A percentile compares a stretch with the other conserved stretches of the same genome.
Conservation (phyloP, 35 echinoderm and acorn worm species). For the Amphiura filiformis region DNA sequence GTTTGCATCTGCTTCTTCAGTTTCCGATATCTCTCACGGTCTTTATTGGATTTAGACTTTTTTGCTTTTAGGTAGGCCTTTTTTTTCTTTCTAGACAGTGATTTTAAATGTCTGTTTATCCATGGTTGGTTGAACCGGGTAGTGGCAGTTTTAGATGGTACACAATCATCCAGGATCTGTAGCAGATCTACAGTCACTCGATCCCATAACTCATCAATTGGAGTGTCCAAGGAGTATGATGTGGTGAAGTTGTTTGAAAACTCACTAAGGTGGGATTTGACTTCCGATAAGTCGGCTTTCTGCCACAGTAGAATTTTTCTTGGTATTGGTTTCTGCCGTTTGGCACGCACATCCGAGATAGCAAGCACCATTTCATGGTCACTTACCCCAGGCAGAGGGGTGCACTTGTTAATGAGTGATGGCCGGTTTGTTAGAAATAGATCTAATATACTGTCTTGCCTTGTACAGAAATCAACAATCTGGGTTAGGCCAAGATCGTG, state of each 20-base stretch:
- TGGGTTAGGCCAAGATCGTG: slow-evolving; percentile 33
- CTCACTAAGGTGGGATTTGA: not conserved
- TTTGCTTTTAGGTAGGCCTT: too few species aligned
- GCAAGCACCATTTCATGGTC: slow-evolving; percentile 19
- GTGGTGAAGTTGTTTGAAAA: not conserved
- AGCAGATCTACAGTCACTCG: not conserved
- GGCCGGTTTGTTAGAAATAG: slow-evolving; percentile 38
- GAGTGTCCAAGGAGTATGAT: not conserved
- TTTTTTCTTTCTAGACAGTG: slow-evolving; percentile 9
- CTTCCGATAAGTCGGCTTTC: not conserved
- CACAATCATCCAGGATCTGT: not conserved
- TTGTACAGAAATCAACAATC: slow-evolving; percentile 40
- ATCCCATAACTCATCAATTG: not conserved
- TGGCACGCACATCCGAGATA: not conserved
- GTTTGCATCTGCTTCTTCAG: too few species aligned
- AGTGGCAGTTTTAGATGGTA: slow-evolving; percentile 26
- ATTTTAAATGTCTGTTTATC: slow-evolving; percentile 16
- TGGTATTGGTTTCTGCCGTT: not conserved
- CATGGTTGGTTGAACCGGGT: slow-evolving; percentile 31
- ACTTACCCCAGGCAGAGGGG: not conserved
- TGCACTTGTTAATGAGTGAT: slow-evolving; percentile 2
- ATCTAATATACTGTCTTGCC: slow-evolving; percentile 25
- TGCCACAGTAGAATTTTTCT: slow-evolving; percentile 3
- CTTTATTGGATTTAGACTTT: too few species aligned
- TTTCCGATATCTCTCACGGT: too few species aligned